Percentiles rank a stretch among this genome's conserved stretches.
Conservation (phyloP, 2,113 vertebrate species). For the Bubo blakistoni region DNA sequence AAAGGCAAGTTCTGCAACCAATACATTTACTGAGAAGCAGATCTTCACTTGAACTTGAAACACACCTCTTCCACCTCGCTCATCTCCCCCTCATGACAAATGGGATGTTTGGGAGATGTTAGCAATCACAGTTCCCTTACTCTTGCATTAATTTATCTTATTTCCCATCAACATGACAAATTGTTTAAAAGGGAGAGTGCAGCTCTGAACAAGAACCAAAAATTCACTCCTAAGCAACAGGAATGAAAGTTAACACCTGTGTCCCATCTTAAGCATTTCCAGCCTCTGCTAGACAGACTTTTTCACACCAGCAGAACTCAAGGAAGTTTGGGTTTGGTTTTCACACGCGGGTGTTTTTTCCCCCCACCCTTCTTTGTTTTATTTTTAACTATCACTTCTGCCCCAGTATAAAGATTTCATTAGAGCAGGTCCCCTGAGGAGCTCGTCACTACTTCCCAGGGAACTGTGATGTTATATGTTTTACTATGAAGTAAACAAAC, state of each 20-base stretch:
- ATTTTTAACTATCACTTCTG: neutral
- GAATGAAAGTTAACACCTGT: rapidly evolving
- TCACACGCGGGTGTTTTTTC: rapidly evolving
- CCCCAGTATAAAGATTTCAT: neutral
- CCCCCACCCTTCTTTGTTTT: neutral
- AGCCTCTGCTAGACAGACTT: neutral
- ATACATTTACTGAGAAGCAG: neutral
- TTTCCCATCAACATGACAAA: neutral
- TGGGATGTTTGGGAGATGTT: neutral
- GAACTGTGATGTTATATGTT: neutral
- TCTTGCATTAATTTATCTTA: neutral
- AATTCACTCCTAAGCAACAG: neutral
- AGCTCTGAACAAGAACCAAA: neutral
- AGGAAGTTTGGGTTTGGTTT: neutral
- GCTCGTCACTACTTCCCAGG: neutral
- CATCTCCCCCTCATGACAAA: neutral
- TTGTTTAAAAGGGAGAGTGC: neutral
- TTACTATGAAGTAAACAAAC: neutral
- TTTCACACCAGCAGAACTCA: neutral
- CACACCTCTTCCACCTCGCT: neutral
- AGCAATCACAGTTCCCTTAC: neutral
- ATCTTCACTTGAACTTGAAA: neutral
- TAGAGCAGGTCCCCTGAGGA: neutral
- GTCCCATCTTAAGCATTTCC: neutral
- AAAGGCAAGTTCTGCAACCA: neutral